Conservation (phyloP, 1,140 invertebrate species). For the Druon quercuslanigerum region DNA sequence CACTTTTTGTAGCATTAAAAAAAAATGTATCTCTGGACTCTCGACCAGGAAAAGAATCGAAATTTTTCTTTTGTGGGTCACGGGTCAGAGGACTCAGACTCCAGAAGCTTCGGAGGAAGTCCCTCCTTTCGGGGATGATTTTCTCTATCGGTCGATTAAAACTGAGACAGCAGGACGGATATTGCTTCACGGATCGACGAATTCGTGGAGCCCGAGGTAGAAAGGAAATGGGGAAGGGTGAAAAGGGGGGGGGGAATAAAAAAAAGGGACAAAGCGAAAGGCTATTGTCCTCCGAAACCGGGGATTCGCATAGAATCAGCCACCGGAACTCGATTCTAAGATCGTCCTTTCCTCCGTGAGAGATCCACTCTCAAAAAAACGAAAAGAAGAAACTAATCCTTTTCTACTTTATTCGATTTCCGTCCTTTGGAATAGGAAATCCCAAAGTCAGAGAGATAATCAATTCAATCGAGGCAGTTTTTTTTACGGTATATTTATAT, state of each 20-base stretch:
- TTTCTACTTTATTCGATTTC: constrained; percentile 9
- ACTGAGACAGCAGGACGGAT: constrained; percentile 53
- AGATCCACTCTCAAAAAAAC: background rate
- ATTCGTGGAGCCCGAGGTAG: constrained; percentile 44
- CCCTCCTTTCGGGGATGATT: constrained; percentile 42
- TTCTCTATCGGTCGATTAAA: constrained; percentile 55
- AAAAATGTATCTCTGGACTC: constrained; percentile 7
- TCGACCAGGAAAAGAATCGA: background rate
- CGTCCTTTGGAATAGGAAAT: constrained; percentile 7
- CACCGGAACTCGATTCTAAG: constrained; percentile 46
- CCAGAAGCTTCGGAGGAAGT: background rate
- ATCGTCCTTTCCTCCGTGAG: constrained; percentile 1
- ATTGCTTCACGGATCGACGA: constrained; percentile 55
- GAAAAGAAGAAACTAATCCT: constrained; percentile 7
- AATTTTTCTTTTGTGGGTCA: constrained; percentile 3
- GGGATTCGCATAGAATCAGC: constrained; percentile 38
- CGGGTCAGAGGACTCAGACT: background rate
- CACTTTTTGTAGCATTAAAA: no score
- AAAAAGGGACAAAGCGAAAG: constrained; percentile 39
- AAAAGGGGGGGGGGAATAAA: background rate
- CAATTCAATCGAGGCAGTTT: background rate
- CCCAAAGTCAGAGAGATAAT: background rate
- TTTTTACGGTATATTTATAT: no score
- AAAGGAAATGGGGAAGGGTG: constrained; percentile 16
- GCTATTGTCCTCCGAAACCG: constrained; percentile 38